Percentiles rank a stretch among this genome's conserved stretches.
These are phyloP conservation scores for Ceuthmochares aereus DNA, from an alignment of 2,113 vertebrate genomes.

Conservation along the genomic window DNA sequence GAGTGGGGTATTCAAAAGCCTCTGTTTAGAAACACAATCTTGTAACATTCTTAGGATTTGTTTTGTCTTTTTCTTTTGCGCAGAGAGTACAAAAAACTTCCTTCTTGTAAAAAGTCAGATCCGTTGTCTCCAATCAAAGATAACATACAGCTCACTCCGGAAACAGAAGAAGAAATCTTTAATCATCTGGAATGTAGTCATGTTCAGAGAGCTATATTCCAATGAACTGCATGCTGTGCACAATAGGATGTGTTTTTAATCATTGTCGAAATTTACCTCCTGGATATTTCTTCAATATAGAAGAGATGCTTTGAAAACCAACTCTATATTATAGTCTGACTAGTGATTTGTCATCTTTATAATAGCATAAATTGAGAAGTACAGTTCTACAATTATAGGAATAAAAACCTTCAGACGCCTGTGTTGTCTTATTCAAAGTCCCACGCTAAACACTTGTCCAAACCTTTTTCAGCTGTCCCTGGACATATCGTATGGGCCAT, in stretches of 20 bases:
- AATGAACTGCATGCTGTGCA: constrained; percentile 10
- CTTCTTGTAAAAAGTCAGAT: constrained; percentile 74
- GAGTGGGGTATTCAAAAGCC: neutral
- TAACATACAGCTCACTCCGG: constrained; percentile 79
- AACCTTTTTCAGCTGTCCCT: neutral
- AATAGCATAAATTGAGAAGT: neutral
- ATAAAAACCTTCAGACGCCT: constrained; percentile 45
- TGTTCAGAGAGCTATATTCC: constrained; percentile 78
- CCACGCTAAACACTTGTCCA: neutral
- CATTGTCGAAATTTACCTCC: neutral
- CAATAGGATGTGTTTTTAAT: neutral
- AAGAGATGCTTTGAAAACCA: neutral
- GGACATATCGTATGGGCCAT: neutral
- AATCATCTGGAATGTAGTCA: constrained; percentile 41
- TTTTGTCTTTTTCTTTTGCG: constrained; percentile 30
- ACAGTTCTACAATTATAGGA: neutral
- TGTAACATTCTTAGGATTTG: neutral
- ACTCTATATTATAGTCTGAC: neutral
- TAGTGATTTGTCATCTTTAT: neutral
- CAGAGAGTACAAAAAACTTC: constrained; percentile 82
- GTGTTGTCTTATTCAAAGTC: neutral
- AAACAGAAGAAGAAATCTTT: constrained; percentile 75
- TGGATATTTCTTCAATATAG: neutral
- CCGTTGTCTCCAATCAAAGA: constrained; percentile 86
- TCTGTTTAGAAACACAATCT: neutral